A percentile compares a stretch with the other conserved stretches of the same genome.
Evolutionary conservation across 2,888 invertebrate genomes (phyloP).

Genomic region (Caenorhabditis drosophilae): DNA sequence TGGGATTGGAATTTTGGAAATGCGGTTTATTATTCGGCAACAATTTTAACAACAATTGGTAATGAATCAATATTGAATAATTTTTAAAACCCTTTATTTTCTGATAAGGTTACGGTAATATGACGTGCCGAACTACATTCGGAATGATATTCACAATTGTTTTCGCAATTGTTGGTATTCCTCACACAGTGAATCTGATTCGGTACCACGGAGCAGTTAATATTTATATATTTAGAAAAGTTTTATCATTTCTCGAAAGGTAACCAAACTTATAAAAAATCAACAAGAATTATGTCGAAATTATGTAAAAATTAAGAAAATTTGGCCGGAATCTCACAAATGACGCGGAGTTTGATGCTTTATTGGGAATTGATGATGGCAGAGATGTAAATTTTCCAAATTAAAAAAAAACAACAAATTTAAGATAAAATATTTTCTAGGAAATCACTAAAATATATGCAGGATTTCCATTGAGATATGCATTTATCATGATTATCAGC

Average conservation of each 20-base stretch:
- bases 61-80: neutral
- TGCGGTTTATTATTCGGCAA: constrained; percentile 62
- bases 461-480: constrained; percentile 45
- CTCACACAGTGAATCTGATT: constrained; percentile 87
- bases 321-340: too few species aligned
- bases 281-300: too few species aligned
- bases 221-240: constrained; percentile 48
- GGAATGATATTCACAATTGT: constrained; percentile 87
- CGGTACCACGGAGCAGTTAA: constrained; percentile 93
- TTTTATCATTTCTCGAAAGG: constrained; percentile 41
- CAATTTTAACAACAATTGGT: constrained; percentile 73
- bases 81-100: constrained; percentile 1
- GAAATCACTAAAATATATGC: neutral
- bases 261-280: too few species aligned
- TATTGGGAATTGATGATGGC: too few species aligned
- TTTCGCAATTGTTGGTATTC: constrained; percentile 92
- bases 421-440: neutral
- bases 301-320: too few species aligned
- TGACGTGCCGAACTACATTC: constrained; percentile 83
- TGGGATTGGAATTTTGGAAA: constrained; percentile 67
- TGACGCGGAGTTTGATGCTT: too few species aligned
- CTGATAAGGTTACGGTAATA: constrained; percentile 87
- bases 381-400: constrained; percentile 4
- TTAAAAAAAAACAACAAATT: neutral
- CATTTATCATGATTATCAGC: constrained; percentile 43